Percentiles rank a stretch among this genome's conserved stretches.
Evolutionary conservation across 2,888 invertebrate genomes (phyloP).

Genomic region (Capitulum mitella): DNA sequence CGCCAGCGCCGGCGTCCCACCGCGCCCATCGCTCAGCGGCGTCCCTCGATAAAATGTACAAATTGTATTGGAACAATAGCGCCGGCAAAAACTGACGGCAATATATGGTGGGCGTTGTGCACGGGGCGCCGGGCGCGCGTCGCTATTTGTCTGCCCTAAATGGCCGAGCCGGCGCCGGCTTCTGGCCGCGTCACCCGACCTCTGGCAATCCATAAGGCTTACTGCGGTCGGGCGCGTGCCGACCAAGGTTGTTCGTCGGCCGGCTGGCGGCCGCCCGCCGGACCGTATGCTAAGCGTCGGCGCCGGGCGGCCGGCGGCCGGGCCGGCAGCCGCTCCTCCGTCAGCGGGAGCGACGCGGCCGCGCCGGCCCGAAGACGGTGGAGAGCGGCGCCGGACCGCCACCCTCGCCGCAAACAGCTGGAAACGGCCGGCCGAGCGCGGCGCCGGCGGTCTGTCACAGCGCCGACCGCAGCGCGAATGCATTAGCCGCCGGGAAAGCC

Average conservation of each 20-base stretch:
- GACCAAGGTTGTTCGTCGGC: background rate
- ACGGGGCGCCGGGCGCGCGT: background rate
- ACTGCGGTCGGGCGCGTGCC: background rate
- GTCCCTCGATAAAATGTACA: background rate
- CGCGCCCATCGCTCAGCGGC: background rate
- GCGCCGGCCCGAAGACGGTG: too few species aligned
- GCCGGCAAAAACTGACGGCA: background rate
- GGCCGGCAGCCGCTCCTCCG: background rate
- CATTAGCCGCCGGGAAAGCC: background rate
- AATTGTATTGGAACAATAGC: constrained; percentile 8
- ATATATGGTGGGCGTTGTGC: background rate
- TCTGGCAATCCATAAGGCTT: background rate
- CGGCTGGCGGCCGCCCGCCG: background rate
- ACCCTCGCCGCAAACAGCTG: background rate
- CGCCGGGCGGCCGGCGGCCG: background rate
- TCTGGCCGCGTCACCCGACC: too few species aligned
- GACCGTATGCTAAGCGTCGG: background rate
- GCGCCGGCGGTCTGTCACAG: background rate
- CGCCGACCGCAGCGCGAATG: background rate
- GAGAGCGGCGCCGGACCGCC: background rate
- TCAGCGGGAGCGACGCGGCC: background rate
- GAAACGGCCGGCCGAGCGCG: background rate
- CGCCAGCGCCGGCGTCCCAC: background rate
- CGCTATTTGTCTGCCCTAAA: background rate
- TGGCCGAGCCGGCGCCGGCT: background rate